Evolutionary conservation across 2,797 vertebrate species (phyloP), one percentile per base, ranked within the genome.

Genomic region (Heterohyrax brucei): DNA sequence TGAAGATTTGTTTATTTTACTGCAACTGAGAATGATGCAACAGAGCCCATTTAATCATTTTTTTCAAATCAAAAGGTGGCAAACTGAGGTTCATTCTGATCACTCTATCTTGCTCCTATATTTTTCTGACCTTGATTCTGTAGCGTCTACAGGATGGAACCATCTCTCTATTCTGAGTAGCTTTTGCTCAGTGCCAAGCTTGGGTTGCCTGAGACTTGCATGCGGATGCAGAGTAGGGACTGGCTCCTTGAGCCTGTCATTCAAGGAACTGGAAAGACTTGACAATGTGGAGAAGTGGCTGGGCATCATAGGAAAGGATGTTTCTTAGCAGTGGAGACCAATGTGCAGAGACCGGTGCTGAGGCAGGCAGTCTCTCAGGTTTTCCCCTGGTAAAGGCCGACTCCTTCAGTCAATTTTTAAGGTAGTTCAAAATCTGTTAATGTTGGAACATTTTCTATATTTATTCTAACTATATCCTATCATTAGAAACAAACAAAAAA

Each of bases 1-100:
- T 87, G 53, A 77, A 73, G 85, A 72, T 44, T 22, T 97, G 87
- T n/a, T n/a, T 10, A 4, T 93, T 94, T 48, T 22, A 3, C 10
- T 87, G 19, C 13, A 33, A 70, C 68, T 24, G 9, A 78, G 62
- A 91, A 95, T 12, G 26, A 30, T 96, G 5, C 16, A 87, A 12
- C 14, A 87, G 50, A 68, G 22, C 19, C 33, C 77, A 22, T 12
- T 22, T 64, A 82, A 30, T 14, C 4, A 28, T 26, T 30, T 93
- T 56, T 64, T 10, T 4, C 33, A 18, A 85, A 16, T 59, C 39
- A 73, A 46, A 68, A 87, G 46, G 3, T 70, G n/a, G 59, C 30
- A 48, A 19, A 33, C 22, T 39, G 24, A 68, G 50, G 10, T 10
- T 39, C 39, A 39, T 39, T 39, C 39, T 39, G 39, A 14, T n/a